Evolutionary conservation across 2,888 invertebrate species (phyloP), one percentile per base, ranked within the genome.

Genomic region (Drosophila neonasuta): DNA sequence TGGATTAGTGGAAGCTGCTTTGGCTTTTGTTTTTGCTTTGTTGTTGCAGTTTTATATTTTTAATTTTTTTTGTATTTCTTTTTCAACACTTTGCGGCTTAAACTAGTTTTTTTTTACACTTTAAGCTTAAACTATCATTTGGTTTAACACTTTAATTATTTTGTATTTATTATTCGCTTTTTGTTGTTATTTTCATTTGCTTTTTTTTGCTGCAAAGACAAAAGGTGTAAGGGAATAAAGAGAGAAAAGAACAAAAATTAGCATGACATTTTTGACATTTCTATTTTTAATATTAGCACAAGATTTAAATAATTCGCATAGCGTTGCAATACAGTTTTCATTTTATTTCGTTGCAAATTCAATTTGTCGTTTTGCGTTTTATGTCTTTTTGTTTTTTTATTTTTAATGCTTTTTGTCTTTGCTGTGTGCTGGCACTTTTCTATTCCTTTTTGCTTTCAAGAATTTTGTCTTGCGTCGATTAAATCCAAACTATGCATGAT

Each of bases 121-220:
- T 86, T 85, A 70, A 62, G 70, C 83, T 83, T 83, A 85, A 58
- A 76, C 76, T 83, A 83, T 78, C 76, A 78, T 87, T 87, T 87
- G 87, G 83, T 87, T 83, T 80, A 70, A 83, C 87, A 83, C 83
- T 78, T 71, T 67, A n/a, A 70, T 65, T 68, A 49, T 62, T 46
- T 51, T 46, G n/a, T 48, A 55, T 36, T 48, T 51, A 55, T 36
- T 48, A 49, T 63, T 56, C 46, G 29, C n/a, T 59, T 54, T 58
- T 54, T 65, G 32, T 54, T 42, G 50, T 57, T 59, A 48, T 45
- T 61, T 65, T 60, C 50, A 15, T 39, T 64, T 42, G 46, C 34
- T 63, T 58, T 49, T 50, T 63, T 67, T 56, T 63, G 36, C 58
- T 73, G 64, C 72, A 52, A 78, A 80, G 75, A 83, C 54, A 71